These are phyloP conservation scores for Synodontis membranacea DNA, from an alignment of 2,113 vertebrate species.

Conservation along the genomic window DNA sequence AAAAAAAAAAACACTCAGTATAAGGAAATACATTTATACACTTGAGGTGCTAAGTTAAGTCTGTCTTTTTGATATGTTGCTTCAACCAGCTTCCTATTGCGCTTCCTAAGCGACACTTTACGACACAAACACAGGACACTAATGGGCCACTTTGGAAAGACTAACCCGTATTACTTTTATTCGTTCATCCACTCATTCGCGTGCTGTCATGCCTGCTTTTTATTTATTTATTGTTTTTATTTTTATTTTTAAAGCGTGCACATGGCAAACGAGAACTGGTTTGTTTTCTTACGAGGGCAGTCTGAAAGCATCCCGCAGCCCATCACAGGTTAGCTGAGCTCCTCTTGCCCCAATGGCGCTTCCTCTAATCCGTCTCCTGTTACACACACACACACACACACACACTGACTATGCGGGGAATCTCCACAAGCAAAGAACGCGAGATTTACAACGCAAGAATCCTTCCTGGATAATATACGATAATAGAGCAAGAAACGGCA, in stretches of 20 bases:
- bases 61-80: neutral
- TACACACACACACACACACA: no score
- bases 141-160: neutral
- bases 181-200: neutral
- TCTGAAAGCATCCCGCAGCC: conserved; percentile 23
- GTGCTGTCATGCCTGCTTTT: neutral
- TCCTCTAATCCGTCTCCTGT: conserved; percentile 14
- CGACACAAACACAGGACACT: neutral
- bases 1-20: no score
- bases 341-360: neutral
- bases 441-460: neutral
- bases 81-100: neutral
- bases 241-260: neutral
- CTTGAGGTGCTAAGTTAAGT: conserved; percentile 4
- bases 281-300: conserved; percentile 45
- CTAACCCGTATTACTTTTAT: neutral
- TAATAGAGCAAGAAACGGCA: neutral
- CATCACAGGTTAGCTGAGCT: conserved; percentile 23
- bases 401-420: neutral
- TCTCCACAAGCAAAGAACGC: neutral
- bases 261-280: neutral
- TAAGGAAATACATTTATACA: neutral
- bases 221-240: neutral
- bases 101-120: conserved; percentile 4
- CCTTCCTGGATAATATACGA: neutral